phyloP scores from a whole-genome alignment of 92 coral and sea anemone species.

The Phymanthus crucifer region DNA sequence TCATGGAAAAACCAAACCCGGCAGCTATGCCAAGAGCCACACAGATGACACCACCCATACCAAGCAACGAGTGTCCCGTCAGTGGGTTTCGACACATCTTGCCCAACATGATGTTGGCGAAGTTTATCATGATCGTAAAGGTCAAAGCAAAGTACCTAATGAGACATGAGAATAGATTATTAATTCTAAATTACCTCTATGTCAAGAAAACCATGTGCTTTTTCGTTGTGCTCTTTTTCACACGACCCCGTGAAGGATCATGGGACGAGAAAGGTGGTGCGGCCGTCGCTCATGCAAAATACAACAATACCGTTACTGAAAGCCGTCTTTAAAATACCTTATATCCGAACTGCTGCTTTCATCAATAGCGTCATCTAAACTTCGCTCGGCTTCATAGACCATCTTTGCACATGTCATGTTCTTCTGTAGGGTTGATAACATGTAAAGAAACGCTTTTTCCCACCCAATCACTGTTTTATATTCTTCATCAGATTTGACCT shows the following conservation, averaged over 20 bases:
- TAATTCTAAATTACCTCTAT: too few relatives aligned
- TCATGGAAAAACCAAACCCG: conserved; percentile 68
- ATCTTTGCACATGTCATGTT: conserved; percentile 51
- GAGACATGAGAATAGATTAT: too few relatives aligned
- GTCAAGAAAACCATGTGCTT: too few relatives aligned
- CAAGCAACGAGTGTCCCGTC: conserved; percentile 70
- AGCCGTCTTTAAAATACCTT: conserved; percentile 29
- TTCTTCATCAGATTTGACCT: conserved; percentile 34
- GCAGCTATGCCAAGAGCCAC: conserved; percentile 72
- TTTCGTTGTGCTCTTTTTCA: too few relatives aligned
- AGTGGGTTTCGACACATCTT: conserved; percentile 63
- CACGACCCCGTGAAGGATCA: neutral
- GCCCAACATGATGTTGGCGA: conserved; percentile 65
- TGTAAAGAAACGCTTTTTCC: conserved; percentile 67
- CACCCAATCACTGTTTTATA: conserved; percentile 31
- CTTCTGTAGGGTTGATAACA: conserved; percentile 30
- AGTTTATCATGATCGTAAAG: conserved; percentile 63
- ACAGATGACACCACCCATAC: conserved; percentile 63
- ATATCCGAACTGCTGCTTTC: conserved; percentile 83
- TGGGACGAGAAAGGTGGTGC: neutral
- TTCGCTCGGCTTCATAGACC: conserved; percentile 60
- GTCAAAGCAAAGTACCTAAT: conserved; percentile 63
- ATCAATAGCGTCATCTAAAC: conserved; percentile 81
- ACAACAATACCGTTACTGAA: too few relatives aligned
- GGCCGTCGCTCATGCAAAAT: too few relatives aligned